These are phyloP conservation scores for Meloidogyne chitwoodi DNA, from an alignment of 1,140 invertebrate species.

Conservation along the genomic window DNA sequence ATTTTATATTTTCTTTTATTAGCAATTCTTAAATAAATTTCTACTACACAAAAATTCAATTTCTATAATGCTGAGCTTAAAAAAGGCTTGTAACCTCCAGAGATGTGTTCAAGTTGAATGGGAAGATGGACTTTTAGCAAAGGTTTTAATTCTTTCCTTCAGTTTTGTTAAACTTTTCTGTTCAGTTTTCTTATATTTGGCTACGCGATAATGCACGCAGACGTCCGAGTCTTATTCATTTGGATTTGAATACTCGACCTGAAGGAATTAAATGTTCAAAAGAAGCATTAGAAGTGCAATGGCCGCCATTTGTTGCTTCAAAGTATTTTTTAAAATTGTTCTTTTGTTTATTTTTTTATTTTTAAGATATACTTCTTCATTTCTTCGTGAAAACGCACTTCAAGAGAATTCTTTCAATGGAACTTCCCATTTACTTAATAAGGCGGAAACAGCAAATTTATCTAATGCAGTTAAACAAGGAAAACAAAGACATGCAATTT, in stretches of 20 bases:
- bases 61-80: slow-evolving; percentile 26
- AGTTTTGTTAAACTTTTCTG: neutral
- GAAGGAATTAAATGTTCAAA: slow-evolving; percentile 24
- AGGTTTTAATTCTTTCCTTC: neutral
- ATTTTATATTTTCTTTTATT: no score
- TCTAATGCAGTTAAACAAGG: neutral
- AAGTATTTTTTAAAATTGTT: neutral
- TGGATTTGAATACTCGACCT: slow-evolving; percentile 33
- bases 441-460: neutral
- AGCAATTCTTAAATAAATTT: no score
- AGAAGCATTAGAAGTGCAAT: slow-evolving; percentile 26
- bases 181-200: slow-evolving; percentile 35
- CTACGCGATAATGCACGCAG: slow-evolving; percentile 27
- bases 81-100: slow-evolving; percentile 27
- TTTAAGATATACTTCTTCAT: slow-evolving; percentile 34
- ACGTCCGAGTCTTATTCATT: slow-evolving; percentile 32
- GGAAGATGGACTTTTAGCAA: slow-evolving; percentile 35
- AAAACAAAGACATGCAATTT: neutral
- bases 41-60: neutral
- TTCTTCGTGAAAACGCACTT: slow-evolving; percentile 35
- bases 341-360: neutral
- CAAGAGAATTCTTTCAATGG: neutral
- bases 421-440: neutral
- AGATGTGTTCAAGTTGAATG: slow-evolving; percentile 35
- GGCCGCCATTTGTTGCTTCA: slow-evolving; percentile 30